phyloP scores from a whole-genome alignment of 2,113 vertebrate species.

The Heteronetta atricapilla region DNA sequence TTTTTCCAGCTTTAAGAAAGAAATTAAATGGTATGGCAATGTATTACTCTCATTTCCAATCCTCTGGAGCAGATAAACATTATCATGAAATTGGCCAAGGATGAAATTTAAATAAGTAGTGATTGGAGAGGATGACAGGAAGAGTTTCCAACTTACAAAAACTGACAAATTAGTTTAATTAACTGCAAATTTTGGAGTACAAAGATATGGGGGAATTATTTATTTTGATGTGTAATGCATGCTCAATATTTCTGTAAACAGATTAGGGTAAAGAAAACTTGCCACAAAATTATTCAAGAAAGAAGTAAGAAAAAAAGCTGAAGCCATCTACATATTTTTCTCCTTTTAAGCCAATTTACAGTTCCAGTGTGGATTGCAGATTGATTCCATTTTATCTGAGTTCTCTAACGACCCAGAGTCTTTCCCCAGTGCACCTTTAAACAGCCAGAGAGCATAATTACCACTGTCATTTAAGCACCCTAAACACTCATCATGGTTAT shows the following conservation, averaged over 20 bases:
- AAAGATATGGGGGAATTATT: conserved; percentile 72
- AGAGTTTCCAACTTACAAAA: conserved; percentile 78
- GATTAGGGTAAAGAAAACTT: conserved; percentile 40
- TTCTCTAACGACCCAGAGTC: not conserved
- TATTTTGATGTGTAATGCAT: conserved; percentile 69
- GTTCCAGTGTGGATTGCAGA: not conserved
- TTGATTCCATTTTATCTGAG: not conserved
- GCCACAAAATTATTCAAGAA: conserved; percentile 37
- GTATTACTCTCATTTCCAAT: conserved; percentile 82
- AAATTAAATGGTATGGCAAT: conserved; percentile 79
- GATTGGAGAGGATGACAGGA: conserved; percentile 78
- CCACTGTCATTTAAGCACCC: not conserved
- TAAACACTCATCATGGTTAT: not conserved
- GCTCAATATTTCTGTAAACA: conserved; percentile 71
- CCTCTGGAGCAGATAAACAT: conserved; percentile 84
- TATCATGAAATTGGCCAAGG: conserved; percentile 84
- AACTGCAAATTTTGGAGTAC: conserved; percentile 77
- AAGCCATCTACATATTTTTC: not conserved
- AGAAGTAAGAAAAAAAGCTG: not conserved
- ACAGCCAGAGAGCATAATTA: not conserved
- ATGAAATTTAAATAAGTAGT: conserved; percentile 87
- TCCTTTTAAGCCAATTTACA: conserved; percentile 35
- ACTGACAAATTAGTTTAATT: conserved; percentile 83
- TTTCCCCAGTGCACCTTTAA: not conserved
- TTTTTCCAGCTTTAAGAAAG: conserved; percentile 79